Base-by-base conservation (phyloP, 2,888 invertebrate species). In the Creontiades dilutus region DNA sequence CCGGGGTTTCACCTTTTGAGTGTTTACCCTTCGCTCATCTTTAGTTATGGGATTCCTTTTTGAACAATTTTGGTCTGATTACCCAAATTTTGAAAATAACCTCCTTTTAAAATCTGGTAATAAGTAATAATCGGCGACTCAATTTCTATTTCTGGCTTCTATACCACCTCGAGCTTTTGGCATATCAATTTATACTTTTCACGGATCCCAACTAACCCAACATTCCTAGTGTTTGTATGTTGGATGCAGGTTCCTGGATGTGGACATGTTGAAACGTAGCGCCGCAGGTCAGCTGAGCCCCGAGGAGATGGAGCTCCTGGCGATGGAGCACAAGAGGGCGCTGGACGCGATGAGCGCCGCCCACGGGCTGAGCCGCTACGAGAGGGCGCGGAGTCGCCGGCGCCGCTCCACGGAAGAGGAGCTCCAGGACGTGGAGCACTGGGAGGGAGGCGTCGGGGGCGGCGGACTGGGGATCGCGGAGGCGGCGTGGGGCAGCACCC, bases 401-500 rank as follows among this genome's bases (percentile, higher is more conserved):
- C 87, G 84, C 76, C 86, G 91, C 23, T 90, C 90, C 46, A 90
- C 91, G 12, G 91, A 90, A 82, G 92, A 89, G 92, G 89, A 90
- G 9, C 89, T 91, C 23, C 91, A 90, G 48, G 90, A 89, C 76
- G 80, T 91, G 13, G 91, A 52, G 9, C 93, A 93, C 82, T 93
- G 93, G 76, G 89, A 90, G 86, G 81, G 55, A 0, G 93, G 93
- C 80, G 91, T 93, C 4, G 92, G 92, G 5, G 93, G 93, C 48
- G 92, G 92, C 9, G 93, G 93, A 47, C 92, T 92, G 46, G 92
- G 93, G 46, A 93, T 93, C 48, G 92, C 93, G 3, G 92, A 93
- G 9, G 93, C 93, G 0, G 95, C 96, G 92, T 97, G 96, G 97
- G 94, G 95, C 48, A 95, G 96, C 93, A 96, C 96, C 1, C 96